Base-by-base conservation (phyloP, 2,888 invertebrate species). In the Scotopteryx bipunctaria region DNA sequence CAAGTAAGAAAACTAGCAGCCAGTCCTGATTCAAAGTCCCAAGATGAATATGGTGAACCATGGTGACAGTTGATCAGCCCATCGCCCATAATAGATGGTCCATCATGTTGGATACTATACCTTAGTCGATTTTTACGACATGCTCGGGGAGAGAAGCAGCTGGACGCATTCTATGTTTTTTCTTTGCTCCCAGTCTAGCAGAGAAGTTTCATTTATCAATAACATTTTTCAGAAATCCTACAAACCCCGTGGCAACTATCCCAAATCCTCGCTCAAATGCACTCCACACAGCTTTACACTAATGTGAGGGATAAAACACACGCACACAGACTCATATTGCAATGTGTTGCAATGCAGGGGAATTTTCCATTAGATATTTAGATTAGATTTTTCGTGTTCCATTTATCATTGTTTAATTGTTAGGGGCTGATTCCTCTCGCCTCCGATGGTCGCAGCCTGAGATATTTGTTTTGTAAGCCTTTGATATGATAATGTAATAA, bases 311-410 rank as follows among this genome's bases (percentile, higher is more conserved):
- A 44, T 36, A 35, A 21, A 53, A 16, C 41, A 47, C 53, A 32
- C 42, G 32, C 58, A 40, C 48, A 59, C 61, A 63, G 45, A 46
- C n/a, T 23, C 33, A 16, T 3, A 45, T 47, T 71, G 73, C 74
- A 77, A 53, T 65, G 64, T 63, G 57, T 66, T 67, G 64, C 66
- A 67, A 66, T 81, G 78, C 80, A 68, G 87, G 89, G 88, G 87
- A 85, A 81, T 83, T 83, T 86, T 80, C 85, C 81, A 90, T 90
- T 89, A 90, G 88, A 88, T 83, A 90, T 90, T 89, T 86, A 87
- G 89, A 90, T 90, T 88, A 85, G 86, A 87, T 87, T 88, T 88
- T 86, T 86, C 86, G 78, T 78, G 83, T 83, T 73, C 86, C 89
- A 90, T 90, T 87, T 86, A 90, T 90, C 88, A 88, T 77, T 76